phyloP scores from a whole-genome alignment of 2,797 vertebrate genomes.

The Brachymystax lenok region DNA sequence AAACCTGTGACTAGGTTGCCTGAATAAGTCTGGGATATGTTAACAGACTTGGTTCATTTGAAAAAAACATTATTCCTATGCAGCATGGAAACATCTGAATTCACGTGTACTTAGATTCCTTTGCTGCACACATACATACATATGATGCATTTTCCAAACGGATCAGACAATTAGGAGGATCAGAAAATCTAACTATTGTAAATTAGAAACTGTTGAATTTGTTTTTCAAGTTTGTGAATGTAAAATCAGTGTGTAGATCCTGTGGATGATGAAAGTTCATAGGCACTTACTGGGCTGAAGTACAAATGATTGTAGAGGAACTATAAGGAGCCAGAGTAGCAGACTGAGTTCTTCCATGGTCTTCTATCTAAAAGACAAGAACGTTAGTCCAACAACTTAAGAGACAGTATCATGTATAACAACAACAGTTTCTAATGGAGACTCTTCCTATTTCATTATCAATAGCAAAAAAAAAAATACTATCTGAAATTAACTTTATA shows the following conservation, averaged over 20 bases:
- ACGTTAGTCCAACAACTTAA: neutral
- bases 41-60: neutral
- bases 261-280: neutral
- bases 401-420: neutral
- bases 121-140: neutral
- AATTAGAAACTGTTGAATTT: neutral
- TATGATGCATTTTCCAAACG: neutral
- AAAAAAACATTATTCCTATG: neutral
- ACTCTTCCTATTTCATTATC: neutral
- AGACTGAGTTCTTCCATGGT: constrained; percentile 63
- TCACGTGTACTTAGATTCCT: neutral
- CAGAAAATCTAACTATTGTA: neutral
- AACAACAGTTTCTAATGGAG: neutral
- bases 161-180: neutral
- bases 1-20: neutral
- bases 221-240: neutral
- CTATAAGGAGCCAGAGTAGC: constrained; percentile 50
- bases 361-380: constrained; percentile 28
- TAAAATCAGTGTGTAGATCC: neutral
- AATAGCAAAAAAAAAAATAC: neutral
- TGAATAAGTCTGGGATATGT: neutral
- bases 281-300: constrained; percentile 67
- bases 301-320: constrained; percentile 46
- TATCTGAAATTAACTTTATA: neutral
- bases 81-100: neutral